Evolutionary conservation across 2,113 vertebrate species (phyloP).

Genomic region (Crotalus helleri): DNA sequence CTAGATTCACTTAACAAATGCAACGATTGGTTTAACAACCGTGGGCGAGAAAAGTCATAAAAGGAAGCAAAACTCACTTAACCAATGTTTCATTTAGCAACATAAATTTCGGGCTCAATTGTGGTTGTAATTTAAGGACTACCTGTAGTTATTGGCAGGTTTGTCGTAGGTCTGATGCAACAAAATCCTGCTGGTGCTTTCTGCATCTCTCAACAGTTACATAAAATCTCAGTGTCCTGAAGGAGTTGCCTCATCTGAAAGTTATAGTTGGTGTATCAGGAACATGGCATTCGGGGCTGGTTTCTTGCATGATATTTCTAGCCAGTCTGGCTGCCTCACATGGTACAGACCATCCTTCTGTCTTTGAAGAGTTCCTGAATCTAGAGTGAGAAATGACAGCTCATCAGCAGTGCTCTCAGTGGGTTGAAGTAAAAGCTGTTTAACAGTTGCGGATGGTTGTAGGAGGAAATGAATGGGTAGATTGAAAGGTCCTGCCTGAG

Average conservation of each 20-base stretch:
- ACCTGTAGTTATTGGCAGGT: neutral
- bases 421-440: neutral
- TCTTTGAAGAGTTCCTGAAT: neutral
- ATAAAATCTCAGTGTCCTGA: neutral
- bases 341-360: neutral
- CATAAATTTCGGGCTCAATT: no score
- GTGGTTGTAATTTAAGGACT: neutral
- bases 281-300: neutral
- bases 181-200: neutral
- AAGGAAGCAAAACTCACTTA: no score
- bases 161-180: neutral
- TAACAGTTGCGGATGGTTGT: neutral
- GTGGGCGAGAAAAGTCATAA: no score
- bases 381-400: conserved; percentile 10
- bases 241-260: neutral
- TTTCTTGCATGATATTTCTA: neutral
- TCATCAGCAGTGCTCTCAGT: neutral
- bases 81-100: no score
- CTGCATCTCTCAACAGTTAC: neutral
- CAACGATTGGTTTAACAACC: neutral
- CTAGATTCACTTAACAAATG: neutral
- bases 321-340: neutral
- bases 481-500: neutral
- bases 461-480: neutral
- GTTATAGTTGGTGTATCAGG: neutral